Conservation (phyloP, 2,113 vertebrate species). For the Amblyopsis rosae region DNA sequence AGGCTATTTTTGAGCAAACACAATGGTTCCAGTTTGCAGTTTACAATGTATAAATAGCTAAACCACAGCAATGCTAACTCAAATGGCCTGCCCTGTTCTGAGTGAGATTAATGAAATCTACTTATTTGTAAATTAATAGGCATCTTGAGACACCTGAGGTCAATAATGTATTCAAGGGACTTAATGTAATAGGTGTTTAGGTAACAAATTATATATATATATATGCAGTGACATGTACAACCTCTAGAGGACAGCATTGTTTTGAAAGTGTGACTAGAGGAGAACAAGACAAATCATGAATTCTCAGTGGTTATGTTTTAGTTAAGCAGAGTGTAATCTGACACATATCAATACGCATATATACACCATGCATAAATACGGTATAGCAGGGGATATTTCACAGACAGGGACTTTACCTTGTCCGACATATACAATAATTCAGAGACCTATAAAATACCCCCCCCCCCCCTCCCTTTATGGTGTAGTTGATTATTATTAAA, state of each 20-base stretch:
- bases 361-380: background rate
- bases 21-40: background rate
- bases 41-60: background rate
- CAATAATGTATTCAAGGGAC: background rate
- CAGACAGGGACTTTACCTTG: no score
- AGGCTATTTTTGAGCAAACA: background rate
- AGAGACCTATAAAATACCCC: background rate
- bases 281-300: background rate
- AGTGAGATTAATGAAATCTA: background rate
- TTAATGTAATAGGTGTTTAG: background rate
- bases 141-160: background rate
- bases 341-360: background rate
- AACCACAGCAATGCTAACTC: background rate
- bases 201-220: background rate
- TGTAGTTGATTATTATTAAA: conserved; percentile 29
- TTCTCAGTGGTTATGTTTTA: background rate
- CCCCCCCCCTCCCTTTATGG: no score
- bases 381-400: background rate
- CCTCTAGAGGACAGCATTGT: conserved; percentile 58
- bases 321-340: background rate
- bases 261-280: conserved; percentile 7
- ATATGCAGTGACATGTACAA: conserved; percentile 30
- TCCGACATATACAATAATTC: no score
- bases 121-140: background rate
- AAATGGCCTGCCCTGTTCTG: background rate